Evolutionary conservation across 1,140 invertebrate species (phyloP).

Genomic region (Aricia agestis): DNA sequence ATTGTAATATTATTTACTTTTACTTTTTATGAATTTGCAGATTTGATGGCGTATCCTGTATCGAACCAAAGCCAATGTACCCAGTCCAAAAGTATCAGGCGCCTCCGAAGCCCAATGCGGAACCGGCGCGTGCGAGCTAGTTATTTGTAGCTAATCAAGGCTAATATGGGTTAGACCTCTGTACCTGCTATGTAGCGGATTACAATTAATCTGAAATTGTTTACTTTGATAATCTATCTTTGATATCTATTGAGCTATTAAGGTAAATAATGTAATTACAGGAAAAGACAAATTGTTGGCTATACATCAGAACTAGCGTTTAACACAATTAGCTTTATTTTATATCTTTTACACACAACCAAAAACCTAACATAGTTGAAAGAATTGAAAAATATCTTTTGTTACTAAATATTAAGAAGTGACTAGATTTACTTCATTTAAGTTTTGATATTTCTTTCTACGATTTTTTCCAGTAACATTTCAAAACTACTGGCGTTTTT

Average conservation of each 20-base stretch:
- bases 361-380: background rate
- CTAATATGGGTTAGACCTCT: background rate
- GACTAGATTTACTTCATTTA: too few species aligned
- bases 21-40: conserved; percentile 28
- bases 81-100: conserved; percentile 47
- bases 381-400: too few species aligned
- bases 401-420: too few species aligned
- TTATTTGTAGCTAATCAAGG: background rate
- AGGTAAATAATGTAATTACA: background rate
- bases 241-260: background rate
- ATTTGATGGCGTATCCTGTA: conserved; percentile 52
- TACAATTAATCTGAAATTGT: too few species aligned
- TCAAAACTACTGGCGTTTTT: background rate
- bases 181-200: background rate
- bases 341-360: background rate
- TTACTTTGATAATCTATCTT: too few species aligned
- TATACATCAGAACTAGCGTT: background rate
- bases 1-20: background rate
- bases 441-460: background rate
- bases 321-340: background rate
- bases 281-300: background rate
- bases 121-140: background rate
- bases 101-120: background rate
- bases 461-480: background rate
- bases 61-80: conserved; percentile 55